Evolutionary conservation across 2,888 invertebrate species (phyloP).

Genomic region (Hipparchia semele): DNA sequence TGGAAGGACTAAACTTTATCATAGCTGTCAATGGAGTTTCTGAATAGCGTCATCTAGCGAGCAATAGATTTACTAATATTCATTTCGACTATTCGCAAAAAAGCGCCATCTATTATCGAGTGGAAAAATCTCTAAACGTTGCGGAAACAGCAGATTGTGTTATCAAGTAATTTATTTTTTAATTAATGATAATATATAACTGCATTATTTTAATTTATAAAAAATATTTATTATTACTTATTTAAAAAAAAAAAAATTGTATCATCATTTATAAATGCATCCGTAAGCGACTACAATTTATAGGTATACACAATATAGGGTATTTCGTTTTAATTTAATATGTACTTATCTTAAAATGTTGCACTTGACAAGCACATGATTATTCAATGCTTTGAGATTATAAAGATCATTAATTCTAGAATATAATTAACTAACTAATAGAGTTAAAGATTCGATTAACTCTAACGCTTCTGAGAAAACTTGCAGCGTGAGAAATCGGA

Average conservation of each 20-base stretch:
- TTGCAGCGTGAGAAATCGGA: constrained; percentile 26
- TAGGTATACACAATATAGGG: background rate
- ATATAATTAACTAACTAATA: background rate
- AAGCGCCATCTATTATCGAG: constrained; percentile 17
- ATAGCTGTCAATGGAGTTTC: background rate
- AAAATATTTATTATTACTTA: too few relatives aligned
- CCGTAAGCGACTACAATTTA: too few relatives aligned
- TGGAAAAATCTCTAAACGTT: constrained; percentile 6
- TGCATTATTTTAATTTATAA: too few relatives aligned
- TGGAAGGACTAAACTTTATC: constrained; percentile 16
- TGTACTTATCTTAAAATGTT: background rate
- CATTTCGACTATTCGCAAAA: background rate
- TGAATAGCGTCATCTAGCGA: constrained; percentile 18
- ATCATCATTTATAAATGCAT: too few relatives aligned
- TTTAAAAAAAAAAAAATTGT: too few relatives aligned
- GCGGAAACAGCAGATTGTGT: background rate
- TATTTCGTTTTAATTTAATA: background rate
- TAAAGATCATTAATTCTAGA: background rate
- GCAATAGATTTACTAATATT: background rate
- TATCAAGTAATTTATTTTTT: background rate
- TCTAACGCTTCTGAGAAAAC: constrained; percentile 9
- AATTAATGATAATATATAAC: too few relatives aligned
- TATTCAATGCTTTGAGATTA: too few relatives aligned
- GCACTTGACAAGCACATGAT: background rate
- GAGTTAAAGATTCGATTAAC: constrained; percentile 9